phyloP scores from a whole-genome alignment of 2,797 vertebrate genomes.

The Knipowitschia caucasica region DNA sequence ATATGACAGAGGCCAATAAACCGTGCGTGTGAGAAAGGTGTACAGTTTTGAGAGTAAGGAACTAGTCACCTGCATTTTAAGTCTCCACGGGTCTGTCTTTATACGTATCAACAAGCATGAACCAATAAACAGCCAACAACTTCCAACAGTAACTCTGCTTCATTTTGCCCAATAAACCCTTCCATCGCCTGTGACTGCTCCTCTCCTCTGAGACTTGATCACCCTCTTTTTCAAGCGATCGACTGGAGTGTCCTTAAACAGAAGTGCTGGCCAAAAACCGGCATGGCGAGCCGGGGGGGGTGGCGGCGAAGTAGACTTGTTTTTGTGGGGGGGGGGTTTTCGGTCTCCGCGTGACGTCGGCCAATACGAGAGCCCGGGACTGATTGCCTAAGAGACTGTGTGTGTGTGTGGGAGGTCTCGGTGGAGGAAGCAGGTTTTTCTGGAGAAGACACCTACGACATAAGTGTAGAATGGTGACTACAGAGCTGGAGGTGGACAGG shows the following conservation, averaged over 20 bases:
- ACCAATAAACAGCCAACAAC: too few relatives aligned
- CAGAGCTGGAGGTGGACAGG: constrained; percentile 46
- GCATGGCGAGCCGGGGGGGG: constrained; percentile 44
- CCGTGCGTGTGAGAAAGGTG: too few relatives aligned
- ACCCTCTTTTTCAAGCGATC: constrained; percentile 36
- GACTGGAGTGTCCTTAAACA: constrained; percentile 26
- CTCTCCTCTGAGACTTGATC: constrained; percentile 60
- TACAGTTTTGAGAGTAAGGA: too few relatives aligned
- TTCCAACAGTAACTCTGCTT: constrained; percentile 42
- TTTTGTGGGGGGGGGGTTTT: constrained; percentile 59
- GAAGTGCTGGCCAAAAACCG: constrained; percentile 44
- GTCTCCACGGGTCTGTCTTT: too few relatives aligned
- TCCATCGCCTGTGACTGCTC: constrained; percentile 48
- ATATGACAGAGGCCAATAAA: too few relatives aligned
- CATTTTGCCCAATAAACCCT: constrained; percentile 45
- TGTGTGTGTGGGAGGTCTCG: constrained; percentile 55
- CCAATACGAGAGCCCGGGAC: constrained; percentile 48
- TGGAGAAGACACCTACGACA: constrained; percentile 62
- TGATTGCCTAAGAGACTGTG: constrained; percentile 47
- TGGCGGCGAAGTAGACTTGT: constrained; percentile 51
- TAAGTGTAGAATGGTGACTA: constrained; percentile 48
- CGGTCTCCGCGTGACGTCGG: constrained; percentile 41
- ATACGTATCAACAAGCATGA: too few relatives aligned
- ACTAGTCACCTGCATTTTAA: too few relatives aligned
- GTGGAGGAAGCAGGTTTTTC: constrained; percentile 45